Base-by-base conservation (phyloP, 2,797 vertebrate species). In the Pantherophis vulpinus region DNA sequence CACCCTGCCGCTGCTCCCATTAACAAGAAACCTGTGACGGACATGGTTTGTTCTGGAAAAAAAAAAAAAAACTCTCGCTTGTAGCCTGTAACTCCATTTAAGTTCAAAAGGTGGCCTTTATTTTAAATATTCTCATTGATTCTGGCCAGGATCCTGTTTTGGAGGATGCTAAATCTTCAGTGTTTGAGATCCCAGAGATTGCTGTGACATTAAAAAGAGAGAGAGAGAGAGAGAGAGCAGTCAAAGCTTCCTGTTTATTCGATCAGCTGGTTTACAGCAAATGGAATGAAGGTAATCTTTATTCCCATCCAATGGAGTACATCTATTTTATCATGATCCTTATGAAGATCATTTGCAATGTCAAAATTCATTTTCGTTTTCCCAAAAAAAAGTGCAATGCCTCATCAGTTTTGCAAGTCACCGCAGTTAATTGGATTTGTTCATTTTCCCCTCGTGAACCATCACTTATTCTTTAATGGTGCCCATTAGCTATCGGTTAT, bases 71-170 rank as follows among this genome's bases (percentile, higher is more conserved):
- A 12, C 9, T 5, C 59, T 60, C 42, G 29, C 4, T 55, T 95
- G 90, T 94, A 32, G 32, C 51, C 47, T 94, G 55, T 27, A 12
- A 37, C n/a, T 70, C 93, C 29, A 92, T 83, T 92, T 79, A 90
- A 23, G 92, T 95, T 91, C 93, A 93, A 79, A 91, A 51, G 2
- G 7, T 54, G 95, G 56, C 89, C 9, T 90, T 88, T 63, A 93
- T 95, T 90, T 86, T 96, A 96, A 20, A 59, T 94, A 88, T 94
- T 96, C 91, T 95, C 55, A 94, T 91, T 93, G 91, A 92, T 1
- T 1, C 66, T 70, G 92, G 86, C 88, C 93, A 94, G 95, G 86
- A 74, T 58, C 93, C 91, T 94, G 37, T 93, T 90, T 51, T 92
- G 94, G 91, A 95, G 90, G 94, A 74, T 92, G 91, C 93, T 92